These are phyloP conservation scores for Tenthredo scrophulariae DNA, from an alignment of 2,888 invertebrate genomes.

Conservation along the genomic window DNA sequence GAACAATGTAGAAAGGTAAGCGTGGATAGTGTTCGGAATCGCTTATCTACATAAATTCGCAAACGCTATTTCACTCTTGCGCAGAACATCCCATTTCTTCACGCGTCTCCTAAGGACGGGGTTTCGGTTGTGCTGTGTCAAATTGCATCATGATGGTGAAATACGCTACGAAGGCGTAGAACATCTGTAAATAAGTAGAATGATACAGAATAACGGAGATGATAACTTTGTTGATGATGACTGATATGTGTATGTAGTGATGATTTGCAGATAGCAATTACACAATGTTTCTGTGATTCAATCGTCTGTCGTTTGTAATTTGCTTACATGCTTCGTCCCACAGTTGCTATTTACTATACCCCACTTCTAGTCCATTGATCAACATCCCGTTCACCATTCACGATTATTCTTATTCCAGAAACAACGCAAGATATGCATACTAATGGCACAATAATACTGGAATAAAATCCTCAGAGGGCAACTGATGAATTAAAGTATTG, in stretches of 20 bases:
- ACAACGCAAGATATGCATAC: background rate
- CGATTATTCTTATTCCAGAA: background rate
- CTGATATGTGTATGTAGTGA: background rate
- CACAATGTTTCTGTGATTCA: too few species aligned
- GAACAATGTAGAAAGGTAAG: background rate
- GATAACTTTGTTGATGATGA: background rate
- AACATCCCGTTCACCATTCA: background rate
- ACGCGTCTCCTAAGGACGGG: background rate
- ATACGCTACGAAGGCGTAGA: background rate
- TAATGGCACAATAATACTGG: background rate
- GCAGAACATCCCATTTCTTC: too few species aligned
- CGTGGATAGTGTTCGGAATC: background rate
- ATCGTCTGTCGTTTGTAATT: background rate
- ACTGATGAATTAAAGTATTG: background rate
- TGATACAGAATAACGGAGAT: background rate
- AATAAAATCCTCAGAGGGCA: background rate
- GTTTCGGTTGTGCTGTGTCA: background rate
- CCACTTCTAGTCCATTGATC: background rate
- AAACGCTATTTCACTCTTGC: background rate
- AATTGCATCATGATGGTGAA: too few species aligned
- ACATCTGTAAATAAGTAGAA: background rate
- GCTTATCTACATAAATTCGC: background rate
- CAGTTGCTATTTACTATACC: background rate
- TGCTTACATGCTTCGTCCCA: background rate
- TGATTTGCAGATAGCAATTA: background rate